A percentile compares a stretch with the other conserved stretches of the same genome.
Conservation (phyloP, 2,113 vertebrate species). For the Pseudois nayaur region DNA sequence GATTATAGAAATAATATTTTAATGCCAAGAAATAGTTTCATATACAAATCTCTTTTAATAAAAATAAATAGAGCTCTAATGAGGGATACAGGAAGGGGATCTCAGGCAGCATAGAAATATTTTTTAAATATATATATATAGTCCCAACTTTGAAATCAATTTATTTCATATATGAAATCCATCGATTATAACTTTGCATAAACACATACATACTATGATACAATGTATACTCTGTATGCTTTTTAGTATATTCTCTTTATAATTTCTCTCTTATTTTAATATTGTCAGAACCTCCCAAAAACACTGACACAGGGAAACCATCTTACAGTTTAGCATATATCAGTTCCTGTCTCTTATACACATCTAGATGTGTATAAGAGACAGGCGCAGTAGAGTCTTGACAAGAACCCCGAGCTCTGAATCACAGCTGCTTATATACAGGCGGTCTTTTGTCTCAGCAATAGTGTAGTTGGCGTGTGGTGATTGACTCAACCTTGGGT, state of each 20-base stretch:
- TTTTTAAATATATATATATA: not conserved
- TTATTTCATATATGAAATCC: not conserved
- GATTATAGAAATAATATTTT: constrained; percentile 18
- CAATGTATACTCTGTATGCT: not conserved
- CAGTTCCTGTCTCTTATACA: too few relatives aligned
- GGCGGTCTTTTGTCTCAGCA: too few relatives aligned
- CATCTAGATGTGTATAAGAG: too few relatives aligned
- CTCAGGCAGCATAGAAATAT: not conserved
- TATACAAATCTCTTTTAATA: not conserved
- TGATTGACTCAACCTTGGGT: too few relatives aligned
- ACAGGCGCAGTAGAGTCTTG: too few relatives aligned
- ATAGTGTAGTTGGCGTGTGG: too few relatives aligned
- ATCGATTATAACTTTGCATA: not conserved
- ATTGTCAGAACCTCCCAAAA: not conserved
- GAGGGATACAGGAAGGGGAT: not conserved
- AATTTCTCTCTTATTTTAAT: not conserved
- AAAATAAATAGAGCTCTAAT: not conserved
- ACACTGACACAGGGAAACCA: not conserved
- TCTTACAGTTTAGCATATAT: not conserved
- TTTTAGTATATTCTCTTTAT: not conserved
- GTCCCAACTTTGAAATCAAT: not conserved
- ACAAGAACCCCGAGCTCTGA: too few relatives aligned
- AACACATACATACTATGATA: not conserved
- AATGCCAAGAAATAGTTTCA: not conserved
- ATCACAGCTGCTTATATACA: too few relatives aligned